These are phyloP conservation scores for Sceliomorpha sp. DNA, from an alignment of 2,888 invertebrate species.

Conservation along the genomic window DNA sequence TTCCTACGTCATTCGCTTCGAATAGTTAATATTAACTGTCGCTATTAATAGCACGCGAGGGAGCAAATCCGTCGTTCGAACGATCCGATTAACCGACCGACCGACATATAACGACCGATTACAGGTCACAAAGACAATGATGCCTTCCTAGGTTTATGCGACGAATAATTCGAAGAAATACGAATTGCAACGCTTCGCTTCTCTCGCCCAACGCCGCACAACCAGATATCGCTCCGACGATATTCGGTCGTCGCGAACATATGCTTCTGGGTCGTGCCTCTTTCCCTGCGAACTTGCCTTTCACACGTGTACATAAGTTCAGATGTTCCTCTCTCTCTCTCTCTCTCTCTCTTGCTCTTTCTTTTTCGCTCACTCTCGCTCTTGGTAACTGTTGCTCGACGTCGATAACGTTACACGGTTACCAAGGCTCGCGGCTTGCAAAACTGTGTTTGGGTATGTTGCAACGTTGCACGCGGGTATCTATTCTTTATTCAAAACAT, in stretches of 20 bases:
- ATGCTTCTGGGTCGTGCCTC: background rate
- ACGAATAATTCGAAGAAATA: no score
- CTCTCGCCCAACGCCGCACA: no score
- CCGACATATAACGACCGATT: no score
- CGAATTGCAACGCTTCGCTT: no score
- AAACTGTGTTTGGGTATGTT: no score
- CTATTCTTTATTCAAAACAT: no score
- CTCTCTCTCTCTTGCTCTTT: conserved; percentile 17
- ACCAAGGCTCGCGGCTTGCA: no score
- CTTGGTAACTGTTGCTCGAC: background rate
- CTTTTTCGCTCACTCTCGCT: conserved; percentile 6
- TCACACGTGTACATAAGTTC: conserved; percentile 7
- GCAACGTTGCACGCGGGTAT: no score
- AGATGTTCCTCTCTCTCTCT: background rate
- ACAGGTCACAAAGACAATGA: conserved; percentile 4
- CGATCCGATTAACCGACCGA: conserved; percentile 26
- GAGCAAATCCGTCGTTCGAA: conserved; percentile 1
- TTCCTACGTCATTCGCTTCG: no score
- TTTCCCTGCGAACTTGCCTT: conserved; percentile 6
- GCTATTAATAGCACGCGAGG: conserved; percentile 16
- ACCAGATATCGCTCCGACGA: conserved; percentile 55
- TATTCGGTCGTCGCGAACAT: conserved; percentile 22
- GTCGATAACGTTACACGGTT: no score
- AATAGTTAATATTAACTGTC: no score
- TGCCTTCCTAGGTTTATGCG: no score